These are phyloP conservation scores for Scaptomyza graminum DNA, from an alignment of 1,140 invertebrate species.

Conservation along the genomic window DNA sequence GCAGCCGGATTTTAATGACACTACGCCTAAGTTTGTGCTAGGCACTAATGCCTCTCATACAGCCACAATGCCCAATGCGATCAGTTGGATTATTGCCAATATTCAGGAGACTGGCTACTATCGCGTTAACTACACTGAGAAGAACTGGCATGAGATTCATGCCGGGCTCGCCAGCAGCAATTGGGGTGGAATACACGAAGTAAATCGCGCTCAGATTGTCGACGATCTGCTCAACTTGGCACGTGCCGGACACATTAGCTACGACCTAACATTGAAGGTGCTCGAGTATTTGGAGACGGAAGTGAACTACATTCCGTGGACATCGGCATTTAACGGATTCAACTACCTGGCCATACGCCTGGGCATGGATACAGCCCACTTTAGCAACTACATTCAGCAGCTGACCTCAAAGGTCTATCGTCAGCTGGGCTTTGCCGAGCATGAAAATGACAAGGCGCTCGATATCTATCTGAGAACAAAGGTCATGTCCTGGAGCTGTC, in stretches of 20 bases:
- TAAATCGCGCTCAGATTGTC: slow-evolving; percentile 92
- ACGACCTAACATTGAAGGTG: slow-evolving; percentile 85
- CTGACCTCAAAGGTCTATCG: slow-evolving; percentile 64
- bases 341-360: slow-evolving; percentile 69
- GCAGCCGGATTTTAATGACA: slow-evolving; percentile 85
- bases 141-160: slow-evolving; percentile 87
- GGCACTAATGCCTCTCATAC: slow-evolving; percentile 25
- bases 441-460: slow-evolving; percentile 50
- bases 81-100: slow-evolving; percentile 89
- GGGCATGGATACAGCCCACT: slow-evolving; percentile 62
- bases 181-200: slow-evolving; percentile 86
- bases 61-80: background rate
- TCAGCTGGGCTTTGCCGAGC: slow-evolving; percentile 67
- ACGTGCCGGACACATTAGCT: slow-evolving; percentile 83
- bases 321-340: slow-evolving; percentile 86
- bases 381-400: slow-evolving; percentile 60
- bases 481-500: slow-evolving; percentile 85
- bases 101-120: slow-evolving; percentile 90
- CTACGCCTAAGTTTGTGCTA: slow-evolving; percentile 84
- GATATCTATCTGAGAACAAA: slow-evolving; percentile 82
- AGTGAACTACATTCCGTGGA: slow-evolving; percentile 88
- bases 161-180: slow-evolving; percentile 84
- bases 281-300: slow-evolving; percentile 87
- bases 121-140: slow-evolving; percentile 90
- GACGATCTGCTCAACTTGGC: slow-evolving; percentile 90